Evolutionary conservation across 2,888 invertebrate genomes (phyloP).

Genomic region (Drosophila neotestacea): DNA sequence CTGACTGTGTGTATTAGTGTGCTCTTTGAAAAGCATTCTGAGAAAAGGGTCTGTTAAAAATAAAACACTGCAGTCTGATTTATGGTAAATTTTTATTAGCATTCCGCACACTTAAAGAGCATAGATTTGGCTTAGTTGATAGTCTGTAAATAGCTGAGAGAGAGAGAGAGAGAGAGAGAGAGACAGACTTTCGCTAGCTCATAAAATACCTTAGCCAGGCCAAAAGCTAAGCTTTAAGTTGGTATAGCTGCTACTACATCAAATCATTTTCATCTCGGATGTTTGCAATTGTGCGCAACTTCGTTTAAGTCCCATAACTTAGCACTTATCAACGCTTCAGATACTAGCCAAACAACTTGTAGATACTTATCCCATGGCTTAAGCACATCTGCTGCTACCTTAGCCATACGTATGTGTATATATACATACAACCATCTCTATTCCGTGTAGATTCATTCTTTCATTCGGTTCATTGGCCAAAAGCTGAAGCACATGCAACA

Average conservation of each 20-base stretch:
- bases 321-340: slow-evolving; percentile 63
- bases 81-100: slow-evolving; percentile 48
- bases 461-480: slow-evolving; percentile 68
- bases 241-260: slow-evolving; percentile 20
- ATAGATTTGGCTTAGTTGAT: slow-evolving; percentile 36
- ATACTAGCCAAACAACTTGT: slow-evolving; percentile 65
- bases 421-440: neutral
- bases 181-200: slow-evolving; percentile 42
- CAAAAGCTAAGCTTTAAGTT: slow-evolving; percentile 2
- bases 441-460: slow-evolving; percentile 30
- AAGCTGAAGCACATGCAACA: slow-evolving; percentile 62
- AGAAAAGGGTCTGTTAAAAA: neutral
- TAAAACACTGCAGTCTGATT: slow-evolving; percentile 25
- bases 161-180: neutral
- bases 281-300: slow-evolving; percentile 53
- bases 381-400: slow-evolving; percentile 50
- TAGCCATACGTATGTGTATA: neutral
- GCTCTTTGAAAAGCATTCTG: neutral
- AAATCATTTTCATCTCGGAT: slow-evolving; percentile 17
- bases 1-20: neutral
- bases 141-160: slow-evolving; percentile 7
- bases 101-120: slow-evolving; percentile 35
- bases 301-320: slow-evolving; percentile 63
- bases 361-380: slow-evolving; percentile 64
- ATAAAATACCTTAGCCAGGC: slow-evolving; percentile 19